Evolutionary conservation across 2,888 invertebrate species (phyloP).

Genomic region (Pheosia gnoma): DNA sequence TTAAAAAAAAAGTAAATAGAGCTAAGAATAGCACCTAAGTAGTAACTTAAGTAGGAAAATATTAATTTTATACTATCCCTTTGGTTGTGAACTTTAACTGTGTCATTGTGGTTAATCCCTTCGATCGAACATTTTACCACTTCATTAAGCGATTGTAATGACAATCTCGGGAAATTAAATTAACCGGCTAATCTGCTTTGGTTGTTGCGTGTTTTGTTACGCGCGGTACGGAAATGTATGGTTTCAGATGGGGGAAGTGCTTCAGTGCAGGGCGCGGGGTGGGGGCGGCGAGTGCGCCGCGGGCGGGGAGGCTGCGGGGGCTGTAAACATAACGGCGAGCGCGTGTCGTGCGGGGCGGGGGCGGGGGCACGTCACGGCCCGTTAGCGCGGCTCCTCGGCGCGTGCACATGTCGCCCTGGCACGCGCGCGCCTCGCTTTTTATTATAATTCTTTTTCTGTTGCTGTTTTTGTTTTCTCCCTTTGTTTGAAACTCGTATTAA

Average conservation of each 20-base stretch:
- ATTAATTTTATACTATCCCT: too few species aligned
- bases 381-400: conserved; percentile 73
- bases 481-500: conserved; percentile 72
- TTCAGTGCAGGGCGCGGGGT: conserved; percentile 51
- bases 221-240: conserved; percentile 54
- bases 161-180: conserved; percentile 81
- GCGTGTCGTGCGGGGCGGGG: conserved; percentile 55
- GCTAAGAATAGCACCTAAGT: too few species aligned
- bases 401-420: conserved; percentile 82
- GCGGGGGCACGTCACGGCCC: conserved; percentile 66
- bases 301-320: conserved; percentile 23
- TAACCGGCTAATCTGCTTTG: conserved; percentile 77
- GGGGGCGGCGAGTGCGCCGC: conserved; percentile 13
- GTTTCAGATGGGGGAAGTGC: conserved; percentile 75
- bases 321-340: conserved; percentile 70
- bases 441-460: conserved; percentile 63
- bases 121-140: conserved; percentile 47
- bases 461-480: conserved; percentile 73
- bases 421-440: conserved; percentile 79
- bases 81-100: too few species aligned
- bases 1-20: too few species aligned
- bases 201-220: conserved; percentile 74
- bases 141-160: conserved; percentile 69
- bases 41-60: too few species aligned
- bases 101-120: background rate